Evolutionary conservation across 2,797 vertebrate genomes (phyloP), one percentile per base, ranked within the genome.

Genomic region (Pseudocheirus occidentalis): DNA sequence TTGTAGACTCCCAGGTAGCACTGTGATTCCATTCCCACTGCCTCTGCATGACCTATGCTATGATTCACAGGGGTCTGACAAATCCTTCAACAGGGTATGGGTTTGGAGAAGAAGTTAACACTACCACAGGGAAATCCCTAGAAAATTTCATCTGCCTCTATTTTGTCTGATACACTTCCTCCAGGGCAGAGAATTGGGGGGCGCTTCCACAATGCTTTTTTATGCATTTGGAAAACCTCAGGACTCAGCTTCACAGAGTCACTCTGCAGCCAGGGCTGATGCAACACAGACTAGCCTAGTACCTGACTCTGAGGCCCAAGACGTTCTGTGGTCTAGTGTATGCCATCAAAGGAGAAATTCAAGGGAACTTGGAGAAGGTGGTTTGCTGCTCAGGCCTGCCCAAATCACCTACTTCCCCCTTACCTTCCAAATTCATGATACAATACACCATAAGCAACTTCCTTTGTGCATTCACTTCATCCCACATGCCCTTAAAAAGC

Each of bases 1-100:
- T n/a, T 0, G 46, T 66, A 57, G 92, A 0, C 0, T 34, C n/a
- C 29, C 4, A 0, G 52, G 52, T 0, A 0, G 52, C 34, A 1
- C 11, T 24, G 66, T 89, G 29, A 13, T 40, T 14, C 55, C 0
- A 4, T 31, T 91, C 16, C 90, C 55, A 27, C 16, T 57, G 55
- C 53, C 16, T 66, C 50, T n/a, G 16, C 14, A 92, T 40, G 46
- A 56, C 52, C 31, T 40, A 6, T 18, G 34, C 34, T 31, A 2
- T 55, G 90, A 34, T 53, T n/a, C 90, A 91, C 18, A 40, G n/a
- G 54, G 55, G 27, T 10, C 55, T 29, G n/a, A 40, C 54, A 55
- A n/a, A 55, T 40, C n/a, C 3, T 34, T 5, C 1, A 54, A 29
- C 5, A 0, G 31, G 27, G 27, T 46, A 16, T 9, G 81, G 29